Percentiles rank a stretch among this genome's conserved stretches.
Evolutionary conservation across 2,113 vertebrate species (phyloP).

Genomic region (Lepisosteus oculatus): DNA sequence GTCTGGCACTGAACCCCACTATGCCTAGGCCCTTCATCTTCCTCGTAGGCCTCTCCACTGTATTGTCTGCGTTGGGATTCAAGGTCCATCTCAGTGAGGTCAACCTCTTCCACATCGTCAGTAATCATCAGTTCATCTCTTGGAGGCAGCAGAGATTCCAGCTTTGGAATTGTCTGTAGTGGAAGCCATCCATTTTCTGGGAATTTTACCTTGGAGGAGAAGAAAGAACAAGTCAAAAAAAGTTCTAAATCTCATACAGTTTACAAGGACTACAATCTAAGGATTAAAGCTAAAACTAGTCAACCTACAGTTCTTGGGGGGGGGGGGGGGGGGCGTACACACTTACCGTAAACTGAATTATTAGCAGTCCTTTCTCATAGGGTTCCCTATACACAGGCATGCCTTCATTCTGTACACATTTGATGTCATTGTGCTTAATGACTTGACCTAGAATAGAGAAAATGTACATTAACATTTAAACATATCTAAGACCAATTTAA

Average conservation of each 20-base stretch:
- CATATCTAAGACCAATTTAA: not conserved
- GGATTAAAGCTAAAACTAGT: no score
- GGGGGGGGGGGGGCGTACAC: not conserved
- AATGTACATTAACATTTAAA: not conserved
- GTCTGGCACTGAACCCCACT: constrained; percentile 90
- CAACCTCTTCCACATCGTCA: constrained; percentile 91
- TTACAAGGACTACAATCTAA: no score
- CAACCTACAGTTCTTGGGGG: no score
- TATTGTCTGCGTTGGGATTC: constrained; percentile 60
- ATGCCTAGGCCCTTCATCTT: constrained; percentile 74
- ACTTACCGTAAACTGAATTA: constrained; percentile 84
- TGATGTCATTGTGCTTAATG: constrained; percentile 77
- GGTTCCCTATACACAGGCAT: constrained; percentile 87
- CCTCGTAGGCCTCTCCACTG: constrained; percentile 76
- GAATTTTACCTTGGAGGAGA: constrained; percentile 74
- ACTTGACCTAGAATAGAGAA: constrained; percentile 74
- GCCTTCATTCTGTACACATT: constrained; percentile 79
- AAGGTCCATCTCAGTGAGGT: constrained; percentile 75
- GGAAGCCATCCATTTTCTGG: constrained; percentile 87
- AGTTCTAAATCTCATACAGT: no score
- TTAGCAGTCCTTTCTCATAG: constrained; percentile 79
- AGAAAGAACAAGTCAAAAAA: no score
- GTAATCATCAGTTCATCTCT: constrained; percentile 77
- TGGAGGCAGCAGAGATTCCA: constrained; percentile 83
- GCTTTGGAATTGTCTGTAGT: constrained; percentile 71